phyloP scores from a whole-genome alignment of 2,113 vertebrate species.

The Diphyllodes magnificus region DNA sequence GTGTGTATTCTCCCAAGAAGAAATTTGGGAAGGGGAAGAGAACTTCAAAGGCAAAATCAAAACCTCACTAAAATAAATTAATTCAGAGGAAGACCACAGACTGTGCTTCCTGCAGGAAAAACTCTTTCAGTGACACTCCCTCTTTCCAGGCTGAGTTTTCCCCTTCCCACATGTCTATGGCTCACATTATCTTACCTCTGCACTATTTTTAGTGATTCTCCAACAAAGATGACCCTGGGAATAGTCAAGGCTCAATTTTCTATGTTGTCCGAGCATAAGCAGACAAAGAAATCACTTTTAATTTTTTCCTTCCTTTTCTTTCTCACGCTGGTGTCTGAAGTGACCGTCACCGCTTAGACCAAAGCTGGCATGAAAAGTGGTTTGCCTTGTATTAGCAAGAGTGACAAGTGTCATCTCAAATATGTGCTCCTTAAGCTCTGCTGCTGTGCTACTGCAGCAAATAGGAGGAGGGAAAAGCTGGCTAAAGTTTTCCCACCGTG shows the following conservation, averaged over 20 bases:
- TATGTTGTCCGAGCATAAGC: not conserved
- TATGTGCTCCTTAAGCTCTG: not conserved
- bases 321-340: not conserved
- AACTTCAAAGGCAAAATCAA: not conserved
- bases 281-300: not conserved
- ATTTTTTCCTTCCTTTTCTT: not conserved
- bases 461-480: not conserved
- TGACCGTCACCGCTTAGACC: accelerated
- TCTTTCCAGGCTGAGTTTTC: not conserved
- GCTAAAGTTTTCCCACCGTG: not conserved
- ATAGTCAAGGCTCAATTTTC: not conserved
- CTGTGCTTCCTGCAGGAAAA: not conserved
- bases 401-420: not conserved
- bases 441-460: not conserved
- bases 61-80: not conserved
- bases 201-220: not conserved
- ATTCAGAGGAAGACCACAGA: not conserved
- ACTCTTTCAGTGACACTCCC: not conserved
- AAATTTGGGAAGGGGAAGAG: not conserved
- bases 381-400: not conserved
- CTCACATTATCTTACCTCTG: not conserved
- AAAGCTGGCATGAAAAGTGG: not conserved
- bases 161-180: not conserved
- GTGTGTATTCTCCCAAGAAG: not conserved
- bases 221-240: not conserved